Conservation (phyloP, 64 coral and sea anemone species). For the Montipora capricornis region DNA sequence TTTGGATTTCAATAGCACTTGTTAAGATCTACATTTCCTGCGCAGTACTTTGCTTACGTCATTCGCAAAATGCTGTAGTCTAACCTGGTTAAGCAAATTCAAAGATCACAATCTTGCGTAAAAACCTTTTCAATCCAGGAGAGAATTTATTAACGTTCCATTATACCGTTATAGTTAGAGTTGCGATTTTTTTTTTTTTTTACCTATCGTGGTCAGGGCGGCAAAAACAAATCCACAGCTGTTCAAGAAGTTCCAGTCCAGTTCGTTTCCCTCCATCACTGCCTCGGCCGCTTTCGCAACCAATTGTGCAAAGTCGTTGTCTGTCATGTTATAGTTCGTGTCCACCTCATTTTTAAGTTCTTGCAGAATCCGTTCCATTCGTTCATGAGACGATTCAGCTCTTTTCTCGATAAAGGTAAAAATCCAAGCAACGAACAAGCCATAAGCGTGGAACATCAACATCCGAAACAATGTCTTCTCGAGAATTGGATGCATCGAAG, state of each 20-base stretch:
- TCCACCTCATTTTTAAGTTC: slow-evolving; percentile 1
- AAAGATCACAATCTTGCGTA: too few relatives aligned
- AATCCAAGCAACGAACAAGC: slow-evolving; percentile 9
- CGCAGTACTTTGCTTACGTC: too few relatives aligned
- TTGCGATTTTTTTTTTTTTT: not conserved
- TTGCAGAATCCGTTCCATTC: not conserved
- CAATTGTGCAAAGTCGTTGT: slow-evolving; percentile 8
- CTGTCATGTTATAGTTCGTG: slow-evolving; percentile 30
- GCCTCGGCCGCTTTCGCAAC: not conserved
- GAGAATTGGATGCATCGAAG: slow-evolving; percentile 13
- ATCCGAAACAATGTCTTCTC: not conserved
- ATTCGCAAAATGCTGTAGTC: too few relatives aligned
- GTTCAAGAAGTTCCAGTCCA: slow-evolving; percentile 12
- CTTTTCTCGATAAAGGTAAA: slow-evolving; percentile 23
- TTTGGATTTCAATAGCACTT: too few relatives aligned
- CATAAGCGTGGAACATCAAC: not conserved
- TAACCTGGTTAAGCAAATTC: too few relatives aligned
- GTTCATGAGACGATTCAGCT: not conserved
- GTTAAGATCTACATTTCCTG: too few relatives aligned
- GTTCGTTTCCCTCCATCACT: not conserved
- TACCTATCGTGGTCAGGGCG: not conserved
- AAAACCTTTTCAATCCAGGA: too few relatives aligned
- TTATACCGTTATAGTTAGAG: too few relatives aligned
- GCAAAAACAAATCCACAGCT: slow-evolving; percentile 4
- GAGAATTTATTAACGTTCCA: too few relatives aligned